Evolutionary conservation across 2,797 vertebrate genomes (phyloP).

Genomic region (Leucoraja ocellata): DNA sequence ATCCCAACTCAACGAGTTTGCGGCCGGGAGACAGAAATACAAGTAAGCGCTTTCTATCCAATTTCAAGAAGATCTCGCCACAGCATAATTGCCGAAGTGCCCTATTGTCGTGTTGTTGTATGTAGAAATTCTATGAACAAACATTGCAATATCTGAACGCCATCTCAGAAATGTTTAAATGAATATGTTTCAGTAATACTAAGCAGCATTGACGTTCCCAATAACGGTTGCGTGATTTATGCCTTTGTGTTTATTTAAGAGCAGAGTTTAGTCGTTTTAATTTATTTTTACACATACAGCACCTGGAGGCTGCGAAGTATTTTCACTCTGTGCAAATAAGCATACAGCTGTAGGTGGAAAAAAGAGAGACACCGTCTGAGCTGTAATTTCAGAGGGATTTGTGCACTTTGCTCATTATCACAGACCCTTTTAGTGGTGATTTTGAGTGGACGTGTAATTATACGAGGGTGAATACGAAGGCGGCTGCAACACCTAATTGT

Average conservation of each 20-base stretch:
- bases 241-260: no score
- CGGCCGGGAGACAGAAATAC: slow-evolving; percentile 64
- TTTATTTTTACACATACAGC: not conserved
- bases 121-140: not conserved
- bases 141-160: not conserved
- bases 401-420: slow-evolving; percentile 30
- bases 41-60: slow-evolving; percentile 74
- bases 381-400: slow-evolving; percentile 31
- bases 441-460: slow-evolving; percentile 48
- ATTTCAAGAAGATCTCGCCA: not conserved
- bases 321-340: slow-evolving; percentile 1
- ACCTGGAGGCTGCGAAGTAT: slow-evolving; percentile 17
- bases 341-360: not conserved
- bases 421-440: slow-evolving; percentile 39
- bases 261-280: not conserved
- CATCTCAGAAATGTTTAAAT: not conserved
- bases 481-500: slow-evolving; percentile 63
- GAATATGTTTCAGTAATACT: not conserved
- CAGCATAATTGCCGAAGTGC: not conserved
- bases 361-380: not conserved
- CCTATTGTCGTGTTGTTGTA: not conserved
- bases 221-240: not conserved
- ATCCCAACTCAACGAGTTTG: slow-evolving; percentile 82
- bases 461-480: slow-evolving; percentile 47
- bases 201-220: not conserved